Percentiles rank a stretch among this genome's conserved stretches.
These are phyloP conservation scores for Sceloporus undulatus DNA, from an alignment of 2,113 vertebrate species.

Conservation along the genomic window DNA sequence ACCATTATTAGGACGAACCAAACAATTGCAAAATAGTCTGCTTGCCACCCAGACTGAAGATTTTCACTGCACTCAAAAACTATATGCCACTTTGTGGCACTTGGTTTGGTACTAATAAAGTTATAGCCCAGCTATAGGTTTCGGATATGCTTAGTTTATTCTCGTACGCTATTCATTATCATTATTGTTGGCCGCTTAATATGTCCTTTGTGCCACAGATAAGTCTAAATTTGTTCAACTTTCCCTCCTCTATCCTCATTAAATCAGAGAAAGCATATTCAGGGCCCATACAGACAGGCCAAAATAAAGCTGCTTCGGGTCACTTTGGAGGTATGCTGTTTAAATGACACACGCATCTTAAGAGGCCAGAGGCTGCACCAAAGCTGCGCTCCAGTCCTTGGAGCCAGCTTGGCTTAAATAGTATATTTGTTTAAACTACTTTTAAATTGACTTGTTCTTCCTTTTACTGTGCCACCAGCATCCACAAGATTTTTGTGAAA, in stretches of 20 bases:
- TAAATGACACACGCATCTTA: too few species aligned
- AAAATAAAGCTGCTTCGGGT: too few species aligned
- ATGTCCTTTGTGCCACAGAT: conserved; percentile 4
- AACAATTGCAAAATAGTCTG: background rate
- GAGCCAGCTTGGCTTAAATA: too few species aligned
- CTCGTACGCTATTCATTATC: background rate
- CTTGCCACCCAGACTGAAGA: background rate
- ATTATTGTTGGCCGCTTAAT: background rate
- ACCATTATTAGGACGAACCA: background rate
- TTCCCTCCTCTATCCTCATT: conserved; percentile 4
- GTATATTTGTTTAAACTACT: too few species aligned
- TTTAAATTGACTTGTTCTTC: conserved; percentile 14
- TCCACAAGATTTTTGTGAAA: conserved; percentile 17
- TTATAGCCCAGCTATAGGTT: background rate
- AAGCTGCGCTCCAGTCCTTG: too few species aligned
- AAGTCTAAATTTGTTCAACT: conserved; percentile 40
- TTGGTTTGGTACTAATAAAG: background rate
- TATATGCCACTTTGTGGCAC: background rate
- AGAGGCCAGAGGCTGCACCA: too few species aligned
- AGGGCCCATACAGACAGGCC: too few species aligned
- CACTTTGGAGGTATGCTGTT: too few species aligned
- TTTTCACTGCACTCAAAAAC: background rate
- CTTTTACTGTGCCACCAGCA: background rate
- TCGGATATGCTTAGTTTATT: background rate
- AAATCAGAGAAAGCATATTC: background rate